These are phyloP conservation scores for Drosophila mulleri DNA, from an alignment of 2,888 invertebrate genomes.

Conservation along the genomic window DNA sequence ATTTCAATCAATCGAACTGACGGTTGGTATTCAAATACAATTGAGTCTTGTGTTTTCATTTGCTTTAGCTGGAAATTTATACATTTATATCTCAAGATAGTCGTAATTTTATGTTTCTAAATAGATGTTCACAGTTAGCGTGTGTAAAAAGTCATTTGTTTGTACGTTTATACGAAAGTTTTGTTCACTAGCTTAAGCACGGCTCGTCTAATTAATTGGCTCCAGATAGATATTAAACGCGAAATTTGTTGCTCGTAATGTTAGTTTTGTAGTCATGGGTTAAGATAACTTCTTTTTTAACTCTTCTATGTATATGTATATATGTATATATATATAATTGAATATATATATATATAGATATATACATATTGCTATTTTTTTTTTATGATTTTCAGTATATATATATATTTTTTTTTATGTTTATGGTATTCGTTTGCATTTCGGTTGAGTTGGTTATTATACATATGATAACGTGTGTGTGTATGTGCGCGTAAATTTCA, in stretches of 20 bases:
- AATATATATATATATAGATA: background rate
- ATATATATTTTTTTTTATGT: constrained; percentile 32
- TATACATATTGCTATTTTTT: constrained; percentile 34
- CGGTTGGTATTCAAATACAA: constrained; percentile 57
- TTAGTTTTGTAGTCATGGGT: constrained; percentile 24
- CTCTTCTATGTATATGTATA: constrained; percentile 22
- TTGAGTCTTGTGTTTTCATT: constrained; percentile 71
- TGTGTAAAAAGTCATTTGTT: constrained; percentile 65
- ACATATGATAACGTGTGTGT: constrained; percentile 40
- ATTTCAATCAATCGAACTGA: constrained; percentile 58
- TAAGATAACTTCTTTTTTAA: constrained; percentile 6
- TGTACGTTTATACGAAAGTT: constrained; percentile 68
- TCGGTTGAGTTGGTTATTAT: constrained; percentile 60
- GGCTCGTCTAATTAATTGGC: constrained; percentile 45
- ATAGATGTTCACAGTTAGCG: constrained; percentile 52
- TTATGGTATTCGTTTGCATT: constrained; percentile 77
- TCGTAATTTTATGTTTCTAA: constrained; percentile 25
- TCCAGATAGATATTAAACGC: constrained; percentile 28
- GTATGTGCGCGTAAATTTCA: constrained; percentile 46
- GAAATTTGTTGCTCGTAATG: constrained; percentile 48
- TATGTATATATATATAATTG: constrained; percentile 12
- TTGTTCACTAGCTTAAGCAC: constrained; percentile 56
- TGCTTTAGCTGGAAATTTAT: constrained; percentile 66
- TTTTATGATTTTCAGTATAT: constrained; percentile 33
- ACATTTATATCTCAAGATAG: constrained; percentile 4